These are phyloP conservation scores for Aurelia aurita complex sp. Pacific DNA, from an alignment of 30 jellyfish, hydroid and myxozoan species.

Conservation along the genomic window DNA sequence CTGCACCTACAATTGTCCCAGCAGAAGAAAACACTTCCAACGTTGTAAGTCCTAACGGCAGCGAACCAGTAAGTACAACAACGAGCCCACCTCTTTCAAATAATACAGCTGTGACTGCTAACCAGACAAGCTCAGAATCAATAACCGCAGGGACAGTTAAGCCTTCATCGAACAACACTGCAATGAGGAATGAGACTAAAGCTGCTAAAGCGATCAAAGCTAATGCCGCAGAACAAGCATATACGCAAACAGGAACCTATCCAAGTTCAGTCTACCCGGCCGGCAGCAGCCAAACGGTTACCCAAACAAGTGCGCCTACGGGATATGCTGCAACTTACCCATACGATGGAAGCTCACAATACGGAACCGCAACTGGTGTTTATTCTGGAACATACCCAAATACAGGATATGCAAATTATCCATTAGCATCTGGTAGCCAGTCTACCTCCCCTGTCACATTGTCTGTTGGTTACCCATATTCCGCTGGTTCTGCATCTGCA, in stretches of 20 bases:
- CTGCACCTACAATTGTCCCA: too few species aligned
- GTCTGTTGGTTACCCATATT: not conserved
- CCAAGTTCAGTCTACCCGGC: too few species aligned
- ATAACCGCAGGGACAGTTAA: too few species aligned
- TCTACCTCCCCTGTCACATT: not conserved
- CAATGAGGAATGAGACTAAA: not conserved
- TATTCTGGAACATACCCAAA: not conserved
- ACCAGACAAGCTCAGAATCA: too few species aligned
- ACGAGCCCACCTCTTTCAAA: too few species aligned
- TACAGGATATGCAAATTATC: constrained; percentile 2
- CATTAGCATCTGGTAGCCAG: constrained; percentile 23
- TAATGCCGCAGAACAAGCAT: not conserved
- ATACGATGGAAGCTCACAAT: not conserved
- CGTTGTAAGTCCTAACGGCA: too few species aligned
- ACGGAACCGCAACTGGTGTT: not conserved
- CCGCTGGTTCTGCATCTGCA: constrained; percentile 5
- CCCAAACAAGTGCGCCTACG: not conserved
- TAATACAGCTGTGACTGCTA: too few species aligned
- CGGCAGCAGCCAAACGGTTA: too few species aligned
- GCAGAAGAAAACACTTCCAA: too few species aligned
- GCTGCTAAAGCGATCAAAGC: not conserved
- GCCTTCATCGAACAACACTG: too few species aligned
- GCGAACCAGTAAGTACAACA: too few species aligned
- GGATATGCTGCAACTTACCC: constrained; percentile 6
- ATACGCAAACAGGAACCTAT: not conserved